These are phyloP conservation scores for Ferdinandea cuprea DNA, from an alignment of 2,888 invertebrate species.

Conservation along the genomic window DNA sequence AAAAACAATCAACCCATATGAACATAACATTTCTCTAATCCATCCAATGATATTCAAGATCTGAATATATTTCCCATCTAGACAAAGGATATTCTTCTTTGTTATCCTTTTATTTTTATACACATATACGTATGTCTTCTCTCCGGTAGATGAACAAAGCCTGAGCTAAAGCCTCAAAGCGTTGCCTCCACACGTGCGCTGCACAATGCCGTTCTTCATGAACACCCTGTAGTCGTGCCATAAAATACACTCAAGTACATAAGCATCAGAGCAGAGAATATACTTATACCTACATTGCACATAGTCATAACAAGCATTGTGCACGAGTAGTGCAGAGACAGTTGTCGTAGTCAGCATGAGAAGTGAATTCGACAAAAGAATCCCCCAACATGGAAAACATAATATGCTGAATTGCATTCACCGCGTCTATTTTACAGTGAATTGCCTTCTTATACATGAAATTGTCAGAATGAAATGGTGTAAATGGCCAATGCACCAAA, in stretches of 20 bases:
- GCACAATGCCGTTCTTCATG: conserved; percentile 37
- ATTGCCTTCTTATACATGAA: background rate
- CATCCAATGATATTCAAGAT: conserved; percentile 18
- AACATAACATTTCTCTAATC: conserved; percentile 34
- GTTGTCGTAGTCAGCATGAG: background rate
- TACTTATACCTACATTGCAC: conserved; percentile 6
- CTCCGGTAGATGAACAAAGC: conserved; percentile 17
- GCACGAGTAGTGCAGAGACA: background rate
- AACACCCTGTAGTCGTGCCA: conserved; percentile 36
- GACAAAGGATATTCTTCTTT: conserved; percentile 39
- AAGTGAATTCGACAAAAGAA: background rate
- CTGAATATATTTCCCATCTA: conserved; percentile 10
- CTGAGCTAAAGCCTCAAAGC: conserved; percentile 34
- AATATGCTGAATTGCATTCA: background rate
- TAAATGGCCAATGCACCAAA: no score
- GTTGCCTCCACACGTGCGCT: conserved; percentile 19
- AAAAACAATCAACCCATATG: conserved; percentile 2
- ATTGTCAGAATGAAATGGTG: no score
- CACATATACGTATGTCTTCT: conserved; percentile 1
- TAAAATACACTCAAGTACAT: conserved; percentile 19
- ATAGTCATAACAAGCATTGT: background rate
- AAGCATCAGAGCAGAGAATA: conserved; percentile 10
- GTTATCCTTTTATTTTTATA: conserved; percentile 21
- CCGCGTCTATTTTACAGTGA: background rate
- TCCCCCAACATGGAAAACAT: background rate